Percentiles rank a stretch among this genome's conserved stretches.
These are phyloP conservation scores for Yponomeuta cagnagella DNA, from an alignment of 2,888 invertebrate species.

Conservation along the genomic window DNA sequence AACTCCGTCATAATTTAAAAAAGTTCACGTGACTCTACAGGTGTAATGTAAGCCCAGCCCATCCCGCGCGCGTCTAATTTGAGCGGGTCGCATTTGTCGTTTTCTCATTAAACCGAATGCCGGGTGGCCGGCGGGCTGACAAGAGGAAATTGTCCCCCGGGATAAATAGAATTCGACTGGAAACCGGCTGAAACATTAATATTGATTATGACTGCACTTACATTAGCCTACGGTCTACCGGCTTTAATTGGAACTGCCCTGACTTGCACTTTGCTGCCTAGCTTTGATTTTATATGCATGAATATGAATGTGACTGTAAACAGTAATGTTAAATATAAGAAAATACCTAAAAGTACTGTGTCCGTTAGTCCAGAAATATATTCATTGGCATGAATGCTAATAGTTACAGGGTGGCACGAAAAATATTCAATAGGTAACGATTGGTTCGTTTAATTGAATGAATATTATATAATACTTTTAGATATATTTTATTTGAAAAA, in stretches of 20 bases:
- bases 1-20: too few species aligned
- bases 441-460: too few species aligned
- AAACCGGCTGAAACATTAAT: slow-evolving; percentile 55
- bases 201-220: slow-evolving; percentile 51
- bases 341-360: too few species aligned
- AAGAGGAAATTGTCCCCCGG: slow-evolving; percentile 67
- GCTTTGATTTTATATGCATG: too few species aligned
- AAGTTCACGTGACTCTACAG: neutral
- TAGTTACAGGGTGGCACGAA: too few species aligned
- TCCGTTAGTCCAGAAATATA: too few species aligned
- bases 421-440: too few species aligned
- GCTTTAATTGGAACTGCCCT: neutral
- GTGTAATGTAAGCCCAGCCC: slow-evolving; percentile 46
- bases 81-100: slow-evolving; percentile 62
- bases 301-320: too few species aligned
- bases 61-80: slow-evolving; percentile 51
- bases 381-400: too few species aligned
- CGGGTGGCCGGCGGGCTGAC: slow-evolving; percentile 66
- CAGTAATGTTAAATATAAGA: too few species aligned
- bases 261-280: neutral
- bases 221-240: neutral
- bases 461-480: too few species aligned
- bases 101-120: slow-evolving; percentile 64
- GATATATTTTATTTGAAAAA: too few species aligned
- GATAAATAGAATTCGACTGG: slow-evolving; percentile 67